phyloP scores from a whole-genome alignment of 2,797 vertebrate species.

The Triplophysa yarkandensis region DNA sequence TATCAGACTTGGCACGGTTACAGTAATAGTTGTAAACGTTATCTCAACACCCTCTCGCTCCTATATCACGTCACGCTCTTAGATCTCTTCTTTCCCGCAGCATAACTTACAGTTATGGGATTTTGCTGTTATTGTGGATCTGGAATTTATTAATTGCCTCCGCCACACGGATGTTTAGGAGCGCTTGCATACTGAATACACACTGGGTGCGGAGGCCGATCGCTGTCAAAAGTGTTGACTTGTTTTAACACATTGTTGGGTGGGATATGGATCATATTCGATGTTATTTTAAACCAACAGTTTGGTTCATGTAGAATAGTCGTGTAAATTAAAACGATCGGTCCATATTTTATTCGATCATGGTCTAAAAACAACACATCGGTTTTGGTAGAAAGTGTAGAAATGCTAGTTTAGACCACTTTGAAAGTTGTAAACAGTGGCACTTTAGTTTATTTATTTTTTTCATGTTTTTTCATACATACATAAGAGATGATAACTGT shows the following conservation, averaged over 20 bases:
- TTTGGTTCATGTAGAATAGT: too few relatives aligned
- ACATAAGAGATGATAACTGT: too few relatives aligned
- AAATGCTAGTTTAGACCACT: too few relatives aligned
- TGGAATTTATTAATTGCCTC: slow-evolving; percentile 13
- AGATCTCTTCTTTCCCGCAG: slow-evolving; percentile 31
- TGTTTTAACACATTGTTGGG: too few relatives aligned
- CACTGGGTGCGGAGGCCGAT: not conserved
- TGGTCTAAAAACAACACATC: too few relatives aligned
- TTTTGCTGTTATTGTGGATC: slow-evolving; percentile 28
- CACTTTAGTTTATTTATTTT: too few relatives aligned
- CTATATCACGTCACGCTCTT: slow-evolving; percentile 28
- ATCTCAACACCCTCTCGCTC: slow-evolving; percentile 32
- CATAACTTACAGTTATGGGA: slow-evolving; percentile 2
- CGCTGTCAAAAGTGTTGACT: not conserved
- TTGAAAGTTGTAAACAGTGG: too few relatives aligned
- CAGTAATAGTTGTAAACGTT: slow-evolving; percentile 47
- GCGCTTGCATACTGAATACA: not conserved
- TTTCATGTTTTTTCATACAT: too few relatives aligned
- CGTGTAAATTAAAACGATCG: too few relatives aligned
- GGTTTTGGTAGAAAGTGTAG: too few relatives aligned
- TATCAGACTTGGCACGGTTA: slow-evolving; percentile 33
- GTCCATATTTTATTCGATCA: not conserved
- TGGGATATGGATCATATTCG: not conserved
- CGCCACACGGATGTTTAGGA: not conserved
- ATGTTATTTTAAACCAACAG: not conserved